Evolutionary conservation across 2,113 vertebrate genomes (phyloP).

Genomic region (Amia ocellicauda): DNA sequence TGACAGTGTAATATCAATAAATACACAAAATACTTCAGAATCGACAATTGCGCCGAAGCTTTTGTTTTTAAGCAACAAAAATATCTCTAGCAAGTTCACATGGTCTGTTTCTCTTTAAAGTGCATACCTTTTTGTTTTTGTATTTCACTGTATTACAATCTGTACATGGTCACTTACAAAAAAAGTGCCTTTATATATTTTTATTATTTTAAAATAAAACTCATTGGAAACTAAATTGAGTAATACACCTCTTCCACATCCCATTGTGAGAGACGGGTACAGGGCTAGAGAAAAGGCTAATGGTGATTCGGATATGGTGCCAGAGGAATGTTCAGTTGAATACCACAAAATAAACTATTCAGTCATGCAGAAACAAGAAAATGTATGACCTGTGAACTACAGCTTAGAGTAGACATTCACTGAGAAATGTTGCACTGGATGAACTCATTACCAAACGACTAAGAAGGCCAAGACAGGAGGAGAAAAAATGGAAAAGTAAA

Average conservation of each 20-base stretch:
- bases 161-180: slow-evolving; percentile 55
- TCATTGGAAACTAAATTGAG: slow-evolving; percentile 38
- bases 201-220: slow-evolving; percentile 56
- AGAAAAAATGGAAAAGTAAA: too few species aligned
- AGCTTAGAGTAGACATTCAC: background rate
- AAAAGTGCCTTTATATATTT: slow-evolving; percentile 60
- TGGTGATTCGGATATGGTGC: background rate
- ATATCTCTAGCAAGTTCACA: slow-evolving; percentile 31
- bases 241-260: background rate
- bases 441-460: too few species aligned
- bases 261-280: too few species aligned
- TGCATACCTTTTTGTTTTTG: slow-evolving; percentile 41
- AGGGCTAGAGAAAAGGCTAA: background rate
- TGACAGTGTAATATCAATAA: slow-evolving; percentile 22
- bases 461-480: too few species aligned
- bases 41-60: slow-evolving; percentile 28
- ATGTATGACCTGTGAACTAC: background rate
- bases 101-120: slow-evolving; percentile 22
- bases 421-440: background rate
- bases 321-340: too few species aligned
- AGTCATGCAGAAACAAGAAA: background rate
- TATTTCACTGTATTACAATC: slow-evolving; percentile 44
- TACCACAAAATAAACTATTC: background rate
- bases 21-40: slow-evolving; percentile 20
- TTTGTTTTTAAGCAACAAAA: slow-evolving; percentile 55